Evolutionary conservation across 2,797 vertebrate genomes (phyloP), one percentile per base, ranked within the genome.

Genomic region (Typhlichthys eigenmanni): DNA sequence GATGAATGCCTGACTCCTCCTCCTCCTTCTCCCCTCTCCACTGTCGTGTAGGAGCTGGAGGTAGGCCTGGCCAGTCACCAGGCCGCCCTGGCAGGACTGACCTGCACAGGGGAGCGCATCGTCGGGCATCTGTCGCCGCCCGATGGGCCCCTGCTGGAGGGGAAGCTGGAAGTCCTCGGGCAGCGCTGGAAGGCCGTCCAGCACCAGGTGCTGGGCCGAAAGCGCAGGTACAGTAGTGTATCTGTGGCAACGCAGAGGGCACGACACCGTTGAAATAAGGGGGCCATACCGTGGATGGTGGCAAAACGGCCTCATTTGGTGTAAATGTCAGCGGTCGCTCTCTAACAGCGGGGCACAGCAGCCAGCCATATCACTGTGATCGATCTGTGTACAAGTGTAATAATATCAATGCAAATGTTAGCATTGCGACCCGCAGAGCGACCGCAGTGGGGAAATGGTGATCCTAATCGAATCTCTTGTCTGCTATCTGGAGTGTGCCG

Each of bases 171-270:
- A 0, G 79, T 66, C 24, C 74, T 98, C 50, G 90, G 92, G 58
- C 92, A 92, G 16, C 94, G 95, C 43, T 98, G 95, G 94, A 91
- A 83, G 67, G 78, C 73, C 1, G 70, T 96, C 47, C 81, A 86
- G 1, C 52, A 63, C 0, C 92, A 94, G 64, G 88, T 95, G 60
- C 83, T 90, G 68, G 94, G 94, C 1, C 91, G 94, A 68, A 91
- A 92, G 49, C 91, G 78, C 81, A 95, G 96, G 98, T 99, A 92
- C 38, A 95, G 98, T 99, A 92, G 38, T 2, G 1, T 66, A 48
- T 63, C 10, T 32, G 49, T 7, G 13, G 34, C 68, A 69, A 65
- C 29, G 1, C 52, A 24, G 13, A 13, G 34, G 57, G 51, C 4
- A 13, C 1, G 7, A 52, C 60, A 16, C 14, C 43, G 43, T 29